Conservation (phyloP, 2,113 vertebrate species). For the Daubentonia madagascariensis region DNA sequence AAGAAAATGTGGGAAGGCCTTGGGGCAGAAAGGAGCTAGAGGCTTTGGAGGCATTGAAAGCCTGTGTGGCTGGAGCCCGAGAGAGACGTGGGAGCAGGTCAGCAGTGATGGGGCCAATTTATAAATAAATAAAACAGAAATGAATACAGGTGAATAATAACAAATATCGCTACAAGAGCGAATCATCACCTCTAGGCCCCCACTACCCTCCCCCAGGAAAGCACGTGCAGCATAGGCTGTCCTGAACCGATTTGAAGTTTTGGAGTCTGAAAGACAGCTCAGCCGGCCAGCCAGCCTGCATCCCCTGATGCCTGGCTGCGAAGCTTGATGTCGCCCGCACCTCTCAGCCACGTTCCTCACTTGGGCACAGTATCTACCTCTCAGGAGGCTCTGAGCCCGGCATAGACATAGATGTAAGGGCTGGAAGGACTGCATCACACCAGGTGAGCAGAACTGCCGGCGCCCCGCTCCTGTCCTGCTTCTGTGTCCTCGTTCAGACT, state of each 20-base stretch:
- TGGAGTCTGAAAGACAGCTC: background rate
- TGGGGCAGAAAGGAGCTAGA: background rate
- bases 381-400: background rate
- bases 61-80: background rate
- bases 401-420: too few relatives aligned
- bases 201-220: rapidly evolving
- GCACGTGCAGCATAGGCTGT: background rate
- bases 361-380: background rate
- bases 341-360: background rate
- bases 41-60: background rate
- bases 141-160: background rate
- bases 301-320: background rate
- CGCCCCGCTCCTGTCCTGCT: rapidly evolving
- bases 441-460: background rate
- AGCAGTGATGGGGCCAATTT: background rate
- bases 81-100: background rate
- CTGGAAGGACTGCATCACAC: background rate
- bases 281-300: too few relatives aligned
- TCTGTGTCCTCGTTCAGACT: background rate
- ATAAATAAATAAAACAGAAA: background rate
- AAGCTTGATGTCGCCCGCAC: rapidly evolving
- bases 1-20: background rate
- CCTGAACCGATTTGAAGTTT: background rate
- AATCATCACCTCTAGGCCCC: background rate
- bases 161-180: background rate